phyloP scores from a whole-genome alignment of 2,797 vertebrate species.

The Euphonia xanthogaster region DNA sequence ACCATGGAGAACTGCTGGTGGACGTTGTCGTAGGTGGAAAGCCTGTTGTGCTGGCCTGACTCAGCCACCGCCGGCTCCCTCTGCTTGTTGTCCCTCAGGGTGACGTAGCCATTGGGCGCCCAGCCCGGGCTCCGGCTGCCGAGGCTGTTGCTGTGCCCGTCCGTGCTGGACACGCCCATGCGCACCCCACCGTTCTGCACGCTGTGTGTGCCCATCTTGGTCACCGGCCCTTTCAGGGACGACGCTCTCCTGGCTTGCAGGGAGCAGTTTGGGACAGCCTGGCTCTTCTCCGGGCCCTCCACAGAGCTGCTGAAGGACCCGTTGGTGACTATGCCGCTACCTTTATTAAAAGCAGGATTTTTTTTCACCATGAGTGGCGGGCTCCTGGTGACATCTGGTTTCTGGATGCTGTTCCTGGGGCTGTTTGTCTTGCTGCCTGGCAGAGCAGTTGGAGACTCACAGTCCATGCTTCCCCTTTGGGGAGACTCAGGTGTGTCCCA shows the following conservation, averaged over 20 bases:
- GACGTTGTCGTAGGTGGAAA: conserved; percentile 97
- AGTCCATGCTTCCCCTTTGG: conserved; percentile 79
- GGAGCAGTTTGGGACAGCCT: conserved; percentile 77
- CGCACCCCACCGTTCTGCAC: conserved; percentile 82
- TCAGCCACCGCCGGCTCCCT: conserved; percentile 76
- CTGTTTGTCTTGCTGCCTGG: conserved; percentile 81
- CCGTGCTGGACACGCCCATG: conserved; percentile 85
- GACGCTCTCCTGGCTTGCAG: conserved; percentile 82
- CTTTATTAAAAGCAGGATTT: conserved; percentile 94
- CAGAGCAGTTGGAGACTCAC: conserved; percentile 76
- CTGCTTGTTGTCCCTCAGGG: conserved; percentile 84
- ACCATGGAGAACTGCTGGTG: conserved; percentile 87
- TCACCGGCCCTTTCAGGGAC: conserved; percentile 85
- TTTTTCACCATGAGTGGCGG: conserved; percentile 92
- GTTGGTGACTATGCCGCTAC: conserved; percentile 95
- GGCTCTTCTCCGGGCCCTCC: conserved; percentile 85
- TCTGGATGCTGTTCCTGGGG: conserved; percentile 84
- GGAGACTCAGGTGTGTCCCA: conserved; percentile 90
- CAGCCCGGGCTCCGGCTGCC: conserved; percentile 80
- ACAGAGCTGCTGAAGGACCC: conserved; percentile 93
- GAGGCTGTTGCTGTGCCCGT: conserved; percentile 74
- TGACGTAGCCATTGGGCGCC: conserved; percentile 87
- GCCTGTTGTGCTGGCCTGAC: conserved; percentile 85
- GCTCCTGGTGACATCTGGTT: conserved; percentile 86
- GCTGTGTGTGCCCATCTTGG: conserved; percentile 93